These are phyloP conservation scores for Chrysomela aeneicollis DNA, from an alignment of 2,888 invertebrate genomes.

Conservation along the genomic window DNA sequence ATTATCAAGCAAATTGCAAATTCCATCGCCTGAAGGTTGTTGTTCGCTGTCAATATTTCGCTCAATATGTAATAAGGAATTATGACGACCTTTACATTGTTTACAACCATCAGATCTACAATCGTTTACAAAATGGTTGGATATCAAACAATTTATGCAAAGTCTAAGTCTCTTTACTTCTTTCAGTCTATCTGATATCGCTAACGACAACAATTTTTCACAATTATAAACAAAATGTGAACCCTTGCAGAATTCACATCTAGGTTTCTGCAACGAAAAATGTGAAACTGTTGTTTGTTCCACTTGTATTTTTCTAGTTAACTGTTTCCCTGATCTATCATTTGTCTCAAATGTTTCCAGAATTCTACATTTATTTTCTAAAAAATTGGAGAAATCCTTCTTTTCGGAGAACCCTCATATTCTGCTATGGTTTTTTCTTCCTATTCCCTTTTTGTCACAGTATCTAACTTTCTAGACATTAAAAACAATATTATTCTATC, in stretches of 20 bases:
- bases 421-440: constrained; percentile 18
- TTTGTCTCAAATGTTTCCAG: no score
- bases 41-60: not conserved
- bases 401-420: constrained; percentile 15
- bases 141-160: constrained; percentile 26
- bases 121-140: constrained; percentile 5
- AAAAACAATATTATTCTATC: constrained; percentile 32
- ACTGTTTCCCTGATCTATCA: no score
- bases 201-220: constrained; percentile 16
- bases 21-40: not conserved
- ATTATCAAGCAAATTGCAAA: no score
- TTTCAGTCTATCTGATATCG: not conserved
- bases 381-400: no score
- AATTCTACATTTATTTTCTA: no score
- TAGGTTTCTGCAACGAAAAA: not conserved
- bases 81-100: constrained; percentile 7
- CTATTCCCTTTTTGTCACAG: constrained; percentile 29
- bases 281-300: no score
- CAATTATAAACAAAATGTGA: constrained; percentile 25
- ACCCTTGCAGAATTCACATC: constrained; percentile 20
- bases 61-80: not conserved
- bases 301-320: no score
- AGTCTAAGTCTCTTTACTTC: constrained; percentile 22
- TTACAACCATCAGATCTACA: constrained; percentile 7
- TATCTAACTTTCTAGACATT: constrained; percentile 33